Percentiles rank a stretch among this genome's conserved stretches.
These are phyloP conservation scores for Patella ulyssiponensis DNA, from an alignment of 2,888 invertebrate genomes.

Conservation along the genomic window DNA sequence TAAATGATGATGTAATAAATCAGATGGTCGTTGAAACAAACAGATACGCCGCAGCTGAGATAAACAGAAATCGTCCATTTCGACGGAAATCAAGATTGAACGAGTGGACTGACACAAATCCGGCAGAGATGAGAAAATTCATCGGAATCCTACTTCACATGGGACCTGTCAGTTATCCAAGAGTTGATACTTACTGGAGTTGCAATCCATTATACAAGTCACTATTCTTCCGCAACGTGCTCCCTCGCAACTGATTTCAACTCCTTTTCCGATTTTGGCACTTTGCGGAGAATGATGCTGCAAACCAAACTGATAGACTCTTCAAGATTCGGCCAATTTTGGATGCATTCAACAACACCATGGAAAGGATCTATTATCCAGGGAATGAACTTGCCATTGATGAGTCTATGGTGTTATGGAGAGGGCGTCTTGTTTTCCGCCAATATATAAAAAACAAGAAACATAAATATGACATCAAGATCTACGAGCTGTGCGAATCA, in stretches of 20 bases:
- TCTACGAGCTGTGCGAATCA: conserved; percentile 27
- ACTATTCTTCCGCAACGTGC: not conserved
- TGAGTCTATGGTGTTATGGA: conserved; percentile 29
- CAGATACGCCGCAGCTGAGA: too few species aligned
- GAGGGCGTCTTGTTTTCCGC: conserved; percentile 18
- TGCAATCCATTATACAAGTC: not conserved
- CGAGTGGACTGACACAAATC: too few species aligned
- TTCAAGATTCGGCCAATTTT: conserved; percentile 24
- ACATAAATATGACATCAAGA: conserved; percentile 23
- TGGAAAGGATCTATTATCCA: conserved; percentile 22
- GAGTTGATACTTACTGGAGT: conserved; percentile 4
- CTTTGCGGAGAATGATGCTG: conserved; percentile 6
- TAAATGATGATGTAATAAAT: too few species aligned
- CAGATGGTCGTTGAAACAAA: too few species aligned
- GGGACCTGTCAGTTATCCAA: conserved; percentile 4
- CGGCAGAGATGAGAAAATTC: not conserved
- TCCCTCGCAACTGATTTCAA: not conserved
- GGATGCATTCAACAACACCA: conserved; percentile 19
- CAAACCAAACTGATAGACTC: conserved; percentile 1
- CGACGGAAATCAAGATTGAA: too few species aligned
- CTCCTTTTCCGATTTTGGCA: conserved; percentile 10
- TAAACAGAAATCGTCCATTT: too few species aligned
- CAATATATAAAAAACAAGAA: conserved; percentile 27
- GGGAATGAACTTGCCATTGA: conserved; percentile 18
- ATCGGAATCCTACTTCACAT: conserved; percentile 4